phyloP scores from a whole-genome alignment of 2,113 vertebrate genomes.

The Natator depressus region DNA sequence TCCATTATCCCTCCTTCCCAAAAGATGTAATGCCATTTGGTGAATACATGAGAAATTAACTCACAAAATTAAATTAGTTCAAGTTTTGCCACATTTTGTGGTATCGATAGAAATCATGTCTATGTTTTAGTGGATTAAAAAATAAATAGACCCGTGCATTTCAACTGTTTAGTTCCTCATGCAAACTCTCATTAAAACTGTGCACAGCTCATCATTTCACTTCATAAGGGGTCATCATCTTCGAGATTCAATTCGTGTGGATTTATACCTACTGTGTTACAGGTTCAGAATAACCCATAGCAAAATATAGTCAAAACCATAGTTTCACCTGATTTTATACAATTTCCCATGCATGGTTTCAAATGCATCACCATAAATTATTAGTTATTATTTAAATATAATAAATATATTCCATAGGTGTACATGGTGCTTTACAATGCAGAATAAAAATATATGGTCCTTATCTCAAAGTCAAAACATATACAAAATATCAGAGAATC shows the following conservation, averaged over 20 bases:
- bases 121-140: background rate
- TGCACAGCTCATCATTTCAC: background rate
- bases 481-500: background rate
- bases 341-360: background rate
- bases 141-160: rapidly evolving
- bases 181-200: background rate
- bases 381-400: background rate
- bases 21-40: background rate
- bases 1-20: background rate
- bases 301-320: background rate
- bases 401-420: background rate
- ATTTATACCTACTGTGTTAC: background rate
- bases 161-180: background rate
- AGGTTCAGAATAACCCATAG: background rate
- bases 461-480: background rate
- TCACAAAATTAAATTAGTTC: background rate
- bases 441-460: background rate
- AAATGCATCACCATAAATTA: background rate
- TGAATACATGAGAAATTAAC: constrained; percentile 5
- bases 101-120: background rate
- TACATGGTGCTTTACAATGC: background rate
- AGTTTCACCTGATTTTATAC: background rate
- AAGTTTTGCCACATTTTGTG: background rate
- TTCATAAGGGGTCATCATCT: background rate
- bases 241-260: background rate